Evolutionary conservation across 2,113 vertebrate species (phyloP).

Genomic region (Pimephales promelas): DNA sequence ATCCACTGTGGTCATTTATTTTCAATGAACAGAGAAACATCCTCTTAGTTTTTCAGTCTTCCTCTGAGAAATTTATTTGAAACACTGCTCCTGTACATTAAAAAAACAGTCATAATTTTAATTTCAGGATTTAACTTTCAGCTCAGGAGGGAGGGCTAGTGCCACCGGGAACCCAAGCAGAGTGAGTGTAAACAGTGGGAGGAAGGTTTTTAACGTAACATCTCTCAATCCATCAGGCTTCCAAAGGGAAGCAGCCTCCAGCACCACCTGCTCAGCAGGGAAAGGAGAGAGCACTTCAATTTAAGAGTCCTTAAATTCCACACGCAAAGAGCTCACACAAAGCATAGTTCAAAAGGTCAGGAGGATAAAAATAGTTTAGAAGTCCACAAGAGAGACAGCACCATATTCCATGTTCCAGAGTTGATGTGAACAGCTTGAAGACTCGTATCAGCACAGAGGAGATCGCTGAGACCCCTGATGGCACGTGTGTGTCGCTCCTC

Average conservation of each 20-base stretch:
- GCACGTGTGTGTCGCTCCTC: background rate
- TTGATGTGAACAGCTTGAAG: slow-evolving; percentile 34
- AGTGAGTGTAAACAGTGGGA: slow-evolving; percentile 56
- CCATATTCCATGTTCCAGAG: slow-evolving; percentile 51
- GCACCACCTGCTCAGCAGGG: slow-evolving; percentile 68
- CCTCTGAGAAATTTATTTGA: slow-evolving; percentile 59
- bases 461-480: slow-evolving; percentile 5
- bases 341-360: slow-evolving; percentile 35
- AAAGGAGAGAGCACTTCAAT: slow-evolving; percentile 57
- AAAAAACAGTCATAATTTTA: slow-evolving; percentile 48
- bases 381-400: slow-evolving; percentile 56
- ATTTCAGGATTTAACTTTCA: slow-evolving; percentile 54
- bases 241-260: slow-evolving; percentile 65
- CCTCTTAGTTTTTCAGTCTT: slow-evolving; percentile 40
- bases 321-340: slow-evolving; percentile 47
- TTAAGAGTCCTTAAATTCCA: slow-evolving; percentile 65
- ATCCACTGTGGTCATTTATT: background rate
- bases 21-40: slow-evolving; percentile 13
- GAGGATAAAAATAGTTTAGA: slow-evolving; percentile 53
- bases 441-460: background rate
- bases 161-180: slow-evolving; percentile 26
- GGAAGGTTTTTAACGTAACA: slow-evolving; percentile 43
- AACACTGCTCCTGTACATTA: slow-evolving; percentile 50
- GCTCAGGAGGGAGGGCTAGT: slow-evolving; percentile 23
- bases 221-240: slow-evolving; percentile 60